Conservation (phyloP, 2,888 invertebrate genomes). For the Drosophila testacea region DNA sequence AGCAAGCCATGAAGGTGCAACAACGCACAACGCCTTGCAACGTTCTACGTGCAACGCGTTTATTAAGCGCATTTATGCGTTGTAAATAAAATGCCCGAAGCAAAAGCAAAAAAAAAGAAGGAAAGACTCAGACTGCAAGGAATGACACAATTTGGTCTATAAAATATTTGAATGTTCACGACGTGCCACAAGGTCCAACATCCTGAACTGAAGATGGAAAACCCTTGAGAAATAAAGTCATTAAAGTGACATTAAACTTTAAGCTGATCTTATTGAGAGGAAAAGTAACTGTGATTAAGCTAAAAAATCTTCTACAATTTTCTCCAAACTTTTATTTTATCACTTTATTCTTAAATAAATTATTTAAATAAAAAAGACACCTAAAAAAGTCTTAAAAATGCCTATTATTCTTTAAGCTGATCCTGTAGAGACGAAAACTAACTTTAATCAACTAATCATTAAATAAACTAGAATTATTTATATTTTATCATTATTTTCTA, state of each 20-base stretch:
- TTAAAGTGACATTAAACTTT: not conserved
- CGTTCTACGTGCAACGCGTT: constrained; percentile 58
- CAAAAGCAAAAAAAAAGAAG: not conserved
- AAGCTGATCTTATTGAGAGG: not conserved
- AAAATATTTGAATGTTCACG: constrained; percentile 68
- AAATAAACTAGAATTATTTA: not conserved
- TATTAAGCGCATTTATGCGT: constrained; percentile 77
- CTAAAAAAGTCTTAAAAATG: no score
- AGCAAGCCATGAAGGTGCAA: constrained; percentile 17
- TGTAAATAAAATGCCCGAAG: constrained; percentile 66
- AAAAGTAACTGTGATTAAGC: no score
- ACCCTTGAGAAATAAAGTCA: constrained; percentile 13
- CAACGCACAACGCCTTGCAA: constrained; percentile 28
- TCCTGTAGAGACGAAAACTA: no score
- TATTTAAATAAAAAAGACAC: no score
- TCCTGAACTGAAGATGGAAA: not conserved
- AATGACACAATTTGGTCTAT: constrained; percentile 69
- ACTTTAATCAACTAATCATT: no score
- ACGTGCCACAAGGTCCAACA: constrained; percentile 58
- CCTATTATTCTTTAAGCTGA: no score
- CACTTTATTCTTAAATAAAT: no score
- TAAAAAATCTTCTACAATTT: no score
- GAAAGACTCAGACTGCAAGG: not conserved
- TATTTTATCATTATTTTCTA: not conserved
- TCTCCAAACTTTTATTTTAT: not conserved